Evolutionary conservation across 2,113 vertebrate species (phyloP), one percentile per base, ranked within the genome.

Genomic region (Oreochromis spilurus): DNA sequence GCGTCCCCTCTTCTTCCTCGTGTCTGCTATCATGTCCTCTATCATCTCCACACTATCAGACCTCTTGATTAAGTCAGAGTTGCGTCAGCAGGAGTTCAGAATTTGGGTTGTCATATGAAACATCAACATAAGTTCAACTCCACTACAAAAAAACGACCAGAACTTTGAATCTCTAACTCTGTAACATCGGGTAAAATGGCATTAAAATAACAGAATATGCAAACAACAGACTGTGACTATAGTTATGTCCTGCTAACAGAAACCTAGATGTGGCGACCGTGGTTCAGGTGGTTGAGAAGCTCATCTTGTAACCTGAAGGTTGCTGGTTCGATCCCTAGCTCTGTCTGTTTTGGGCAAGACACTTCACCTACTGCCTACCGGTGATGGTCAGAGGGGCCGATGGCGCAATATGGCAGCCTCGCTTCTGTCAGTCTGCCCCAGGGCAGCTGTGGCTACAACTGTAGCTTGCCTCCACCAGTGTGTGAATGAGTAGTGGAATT

Each of bases 131-230:
- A 19, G 16, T 62, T 62, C 29, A 60, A 34, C 58, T 60, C 31
- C 29, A 19, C 58, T 11, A 34, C 29, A 62, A 62, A 60, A 34
- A 19, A 62, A 62, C 26, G 0, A 55, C 54, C 21, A 13, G 1
- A 19, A 62, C 58, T 62, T 62, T 34, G 29, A 62, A 34, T 62
- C 16, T 62, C 58, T 62, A 34, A 62, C 19, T 62, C 58, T 34
- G 29, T 62, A 34, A 62, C 29, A 11, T 62, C 0, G 0, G 16
- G 29, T 34, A 19, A 62, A 62, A 19, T 3, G 58, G 16, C 29
- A 34, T 34, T 62, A 62, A 62, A 34, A 62, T 62, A 62, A 62
- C 1, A 11, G 0, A 60, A 34, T 1, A 60, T 19, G 19, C 57
- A 60, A 34, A 60, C 57, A 60, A 60, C 57, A 60, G 58, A 34